Base-by-base conservation (phyloP, 1,140 invertebrate species). In the Eciton burchellii region DNA sequence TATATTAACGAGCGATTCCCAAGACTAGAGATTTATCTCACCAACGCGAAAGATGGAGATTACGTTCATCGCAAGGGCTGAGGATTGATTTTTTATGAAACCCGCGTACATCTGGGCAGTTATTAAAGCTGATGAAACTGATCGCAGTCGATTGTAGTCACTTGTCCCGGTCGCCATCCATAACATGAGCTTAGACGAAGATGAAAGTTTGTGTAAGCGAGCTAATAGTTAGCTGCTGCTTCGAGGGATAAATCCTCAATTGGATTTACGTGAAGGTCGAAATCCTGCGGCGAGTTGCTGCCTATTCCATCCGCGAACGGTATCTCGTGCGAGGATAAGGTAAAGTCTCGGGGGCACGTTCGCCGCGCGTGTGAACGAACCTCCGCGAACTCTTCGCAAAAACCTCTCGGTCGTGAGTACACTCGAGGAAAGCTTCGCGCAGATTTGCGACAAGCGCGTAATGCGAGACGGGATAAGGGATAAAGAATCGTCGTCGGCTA, bases 261-360 rank as follows among this genome's bases (percentile, higher is more conserved):
- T 76, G 45, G 72, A 49, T 76, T 72, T 63, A 63, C 43, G 49
- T 57, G 19, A 62, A 49, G 26, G n/a, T 74, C 45, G 72, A 74
- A 74, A 74, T 47, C 41, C 24, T 29, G 24, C 26, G 3, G 24
- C 56, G 26, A 73, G 54, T 45, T 47, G 29, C 43, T 47, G 45
- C 43, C 56, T 62, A 74, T 62, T 74, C 56, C 12, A 41, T 47
- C 41, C 12, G 6, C 41, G 41, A 59, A 5, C 41, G 16, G 14
- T 26, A 21, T 74, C 41, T 29, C 41, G n/a, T 47, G 19, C 41
- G 29, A 73, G 71, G n/a, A 73, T 62, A 62, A 72, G 54, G 21
- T 29, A n/a, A 62, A 62, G n/a, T 29, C 41, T 24, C 71, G 71
- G 29, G 24, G 41, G 43, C 56, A 45, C 2, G 35, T 73, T 47